Evolutionary conservation across 2,797 vertebrate genomes (phyloP).

Genomic region (Chaunax sp.): DNA sequence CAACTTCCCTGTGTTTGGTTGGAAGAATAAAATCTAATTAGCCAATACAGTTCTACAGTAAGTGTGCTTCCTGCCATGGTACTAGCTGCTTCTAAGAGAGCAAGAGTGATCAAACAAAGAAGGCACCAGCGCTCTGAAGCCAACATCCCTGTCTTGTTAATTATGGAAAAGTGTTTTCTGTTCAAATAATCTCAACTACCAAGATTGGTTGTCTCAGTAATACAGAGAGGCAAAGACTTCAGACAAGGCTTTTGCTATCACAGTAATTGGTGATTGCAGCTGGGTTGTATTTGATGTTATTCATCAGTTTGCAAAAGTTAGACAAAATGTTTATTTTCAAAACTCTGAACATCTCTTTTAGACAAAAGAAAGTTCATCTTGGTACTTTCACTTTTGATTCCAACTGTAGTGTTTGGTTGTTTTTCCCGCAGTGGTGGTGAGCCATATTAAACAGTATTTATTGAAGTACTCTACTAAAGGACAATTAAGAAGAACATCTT

Average conservation of each 20-base stretch:
- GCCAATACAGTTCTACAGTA: constrained; percentile 45
- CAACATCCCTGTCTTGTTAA: constrained; percentile 59
- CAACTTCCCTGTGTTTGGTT: constrained; percentile 30
- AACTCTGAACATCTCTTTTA: constrained; percentile 2
- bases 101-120: constrained; percentile 61
- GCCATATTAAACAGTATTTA: not conserved
- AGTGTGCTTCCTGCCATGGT: constrained; percentile 18
- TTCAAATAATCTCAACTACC: constrained; percentile 59
- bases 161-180: constrained; percentile 66
- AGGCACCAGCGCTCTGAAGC: constrained; percentile 34
- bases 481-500: not conserved
- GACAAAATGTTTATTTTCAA: constrained; percentile 1
- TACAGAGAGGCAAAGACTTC: constrained; percentile 32
- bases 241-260: constrained; percentile 21
- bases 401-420: not conserved
- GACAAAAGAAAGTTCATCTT: not conserved
- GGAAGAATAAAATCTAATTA: constrained; percentile 60
- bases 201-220: constrained; percentile 52
- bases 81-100: constrained; percentile 59
- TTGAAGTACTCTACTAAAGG: not conserved
- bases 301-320: constrained; percentile 23
- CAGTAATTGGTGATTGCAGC: constrained; percentile 26
- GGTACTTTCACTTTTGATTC: constrained; percentile 1
- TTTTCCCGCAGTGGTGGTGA: not conserved
- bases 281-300: constrained; percentile 10